Conservation (phyloP, 2,113 vertebrate genomes). For the Misgurnus mizolepis region DNA sequence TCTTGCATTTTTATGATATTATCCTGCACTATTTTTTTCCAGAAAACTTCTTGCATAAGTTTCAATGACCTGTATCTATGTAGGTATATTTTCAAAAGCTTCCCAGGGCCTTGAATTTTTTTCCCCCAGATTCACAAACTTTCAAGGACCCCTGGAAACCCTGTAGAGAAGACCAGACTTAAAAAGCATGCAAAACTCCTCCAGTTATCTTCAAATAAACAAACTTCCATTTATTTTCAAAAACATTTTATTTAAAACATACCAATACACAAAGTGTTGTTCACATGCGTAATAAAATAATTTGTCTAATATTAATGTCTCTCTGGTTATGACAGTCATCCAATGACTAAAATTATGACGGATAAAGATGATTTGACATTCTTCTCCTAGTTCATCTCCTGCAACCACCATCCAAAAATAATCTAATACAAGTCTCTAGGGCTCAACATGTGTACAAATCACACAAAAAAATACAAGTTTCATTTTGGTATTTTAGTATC, state of each 20-base stretch:
- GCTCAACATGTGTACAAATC: background rate
- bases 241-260: conserved; percentile 58
- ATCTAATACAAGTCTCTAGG: background rate
- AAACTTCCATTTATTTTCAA: conserved; percentile 32
- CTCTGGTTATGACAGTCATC: conserved; percentile 44
- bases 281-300: conserved; percentile 60
- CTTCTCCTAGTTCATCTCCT: background rate
- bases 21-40: too few species aligned
- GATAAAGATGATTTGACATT: conserved; percentile 29
- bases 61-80: too few species aligned
- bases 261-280: conserved; percentile 52
- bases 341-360: conserved; percentile 33
- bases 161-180: too few species aligned
- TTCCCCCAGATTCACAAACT: too few species aligned
- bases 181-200: too few species aligned
- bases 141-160: too few species aligned
- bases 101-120: too few species aligned
- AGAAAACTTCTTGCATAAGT: too few species aligned
- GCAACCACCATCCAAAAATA: conserved; percentile 11
- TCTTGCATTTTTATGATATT: too few species aligned
- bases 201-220: background rate
- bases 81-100: too few species aligned
- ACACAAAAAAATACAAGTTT: conserved; percentile 1
- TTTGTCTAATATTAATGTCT: conserved; percentile 47
- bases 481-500: background rate